A percentile compares a stretch with the other conserved stretches of the same genome.
Evolutionary conservation across 2,113 vertebrate genomes (phyloP).

Genomic region (Ochotona princeps): DNA sequence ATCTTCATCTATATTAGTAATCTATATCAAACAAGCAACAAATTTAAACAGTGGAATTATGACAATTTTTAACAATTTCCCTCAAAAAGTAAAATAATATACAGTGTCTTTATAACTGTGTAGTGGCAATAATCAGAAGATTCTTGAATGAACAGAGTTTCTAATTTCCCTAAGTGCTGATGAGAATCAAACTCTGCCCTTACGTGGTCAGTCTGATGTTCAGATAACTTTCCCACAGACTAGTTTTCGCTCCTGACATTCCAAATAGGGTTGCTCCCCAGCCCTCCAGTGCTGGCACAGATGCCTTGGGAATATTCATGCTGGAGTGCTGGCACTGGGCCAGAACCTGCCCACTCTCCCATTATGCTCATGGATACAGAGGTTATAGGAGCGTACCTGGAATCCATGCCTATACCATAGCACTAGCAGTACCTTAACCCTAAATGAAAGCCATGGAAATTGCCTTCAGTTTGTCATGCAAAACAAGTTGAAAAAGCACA

Average conservation of each 20-base stretch:
- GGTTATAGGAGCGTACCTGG: neutral
- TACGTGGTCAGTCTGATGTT: neutral
- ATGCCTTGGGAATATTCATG: rapidly evolving
- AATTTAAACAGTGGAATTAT: slow-evolving; percentile 18
- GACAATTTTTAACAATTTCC: neutral
- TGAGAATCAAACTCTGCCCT: neutral
- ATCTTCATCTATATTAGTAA: neutral
- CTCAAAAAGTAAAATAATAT: neutral
- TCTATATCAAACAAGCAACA: slow-evolving; percentile 22
- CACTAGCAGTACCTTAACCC: neutral
- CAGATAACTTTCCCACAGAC: neutral
- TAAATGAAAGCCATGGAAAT: neutral
- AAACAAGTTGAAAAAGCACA: too few relatives aligned
- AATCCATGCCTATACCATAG: neutral
- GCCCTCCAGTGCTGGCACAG: rapidly evolving
- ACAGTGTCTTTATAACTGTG: neutral
- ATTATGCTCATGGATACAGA: rapidly evolving
- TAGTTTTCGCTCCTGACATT: neutral
- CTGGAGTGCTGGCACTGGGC: neutral
- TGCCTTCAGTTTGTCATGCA: neutral
- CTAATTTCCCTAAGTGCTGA: neutral
- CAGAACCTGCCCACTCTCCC: rapidly evolving
- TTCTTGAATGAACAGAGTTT: neutral
- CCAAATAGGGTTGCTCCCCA: neutral
- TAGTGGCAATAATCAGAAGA: neutral